A percentile compares a stretch with the other conserved stretches of the same genome.
Evolutionary conservation across 2,113 vertebrate species (phyloP).

Genomic region (Ardeotis arabs): DNA sequence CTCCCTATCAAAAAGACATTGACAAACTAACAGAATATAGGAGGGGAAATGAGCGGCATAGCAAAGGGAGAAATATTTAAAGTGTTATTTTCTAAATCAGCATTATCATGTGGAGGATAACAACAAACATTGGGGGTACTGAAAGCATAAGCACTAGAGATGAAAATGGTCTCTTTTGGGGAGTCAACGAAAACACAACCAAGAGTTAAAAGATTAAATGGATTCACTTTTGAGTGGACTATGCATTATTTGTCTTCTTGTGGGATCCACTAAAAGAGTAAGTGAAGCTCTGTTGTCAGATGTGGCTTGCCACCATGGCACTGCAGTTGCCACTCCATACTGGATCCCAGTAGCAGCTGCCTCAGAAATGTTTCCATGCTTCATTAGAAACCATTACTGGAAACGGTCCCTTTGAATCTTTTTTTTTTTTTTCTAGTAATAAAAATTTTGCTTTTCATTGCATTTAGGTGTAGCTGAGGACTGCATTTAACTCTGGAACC

Average conservation of each 20-base stretch:
- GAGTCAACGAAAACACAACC: background rate
- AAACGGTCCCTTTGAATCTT: background rate
- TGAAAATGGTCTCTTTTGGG: background rate
- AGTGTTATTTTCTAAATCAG: background rate
- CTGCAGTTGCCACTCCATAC: background rate
- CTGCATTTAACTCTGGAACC: background rate
- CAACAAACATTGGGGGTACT: background rate
- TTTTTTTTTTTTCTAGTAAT: background rate
- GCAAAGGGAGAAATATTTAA: background rate
- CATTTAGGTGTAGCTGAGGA: background rate
- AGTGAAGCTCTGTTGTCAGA: background rate
- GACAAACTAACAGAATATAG: background rate
- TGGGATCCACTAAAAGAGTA: background rate
- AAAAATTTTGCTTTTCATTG: background rate
- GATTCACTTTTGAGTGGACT: background rate
- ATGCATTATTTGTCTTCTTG: background rate
- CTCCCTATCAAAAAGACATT: background rate
- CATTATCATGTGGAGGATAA: background rate
- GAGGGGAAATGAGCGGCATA: background rate
- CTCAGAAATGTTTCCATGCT: background rate
- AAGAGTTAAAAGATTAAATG: background rate
- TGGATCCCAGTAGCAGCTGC: background rate
- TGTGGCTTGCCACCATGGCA: background rate
- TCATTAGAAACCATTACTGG: background rate
- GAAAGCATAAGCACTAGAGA: background rate